Evolutionary conservation across 2,888 invertebrate genomes (phyloP).

Genomic region (Zonitis immaculata): DNA sequence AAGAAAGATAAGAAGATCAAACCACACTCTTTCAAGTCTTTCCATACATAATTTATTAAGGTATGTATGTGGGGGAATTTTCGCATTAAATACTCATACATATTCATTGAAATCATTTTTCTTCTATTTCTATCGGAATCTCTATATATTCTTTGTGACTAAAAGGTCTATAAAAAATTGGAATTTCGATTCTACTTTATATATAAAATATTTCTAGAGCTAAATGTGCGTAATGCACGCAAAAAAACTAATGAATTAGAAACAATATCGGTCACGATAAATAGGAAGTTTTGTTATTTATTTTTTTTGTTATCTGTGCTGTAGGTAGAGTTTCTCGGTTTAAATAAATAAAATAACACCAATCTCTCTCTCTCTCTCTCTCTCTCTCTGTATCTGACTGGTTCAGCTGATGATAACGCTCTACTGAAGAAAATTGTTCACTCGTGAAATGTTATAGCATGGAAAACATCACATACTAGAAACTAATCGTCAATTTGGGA

Average conservation of each 20-base stretch:
- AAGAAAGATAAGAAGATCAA: neutral
- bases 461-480: slow-evolving; percentile 31
- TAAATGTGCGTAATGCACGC: slow-evolving; percentile 12
- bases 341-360: slow-evolving; percentile 21
- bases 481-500: too few relatives aligned
- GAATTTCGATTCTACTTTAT: neutral
- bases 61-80: neutral
- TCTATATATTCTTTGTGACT: neutral
- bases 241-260: slow-evolving; percentile 19
- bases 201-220: too few relatives aligned
- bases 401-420: slow-evolving; percentile 31
- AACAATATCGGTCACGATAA: slow-evolving; percentile 22
- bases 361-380: too few relatives aligned
- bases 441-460: slow-evolving; percentile 34
- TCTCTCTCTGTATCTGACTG: slow-evolving; percentile 34
- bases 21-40: neutral
- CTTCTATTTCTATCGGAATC: neutral
- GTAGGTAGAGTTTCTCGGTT: slow-evolving; percentile 12
- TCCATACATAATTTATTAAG: neutral
- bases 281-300: slow-evolving; percentile 26
- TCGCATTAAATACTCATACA: neutral
- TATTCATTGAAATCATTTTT: neutral
- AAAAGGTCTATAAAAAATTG: neutral
- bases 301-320: slow-evolving; percentile 22
- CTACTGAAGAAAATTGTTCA: slow-evolving; percentile 31